Conservation (phyloP, 2,797 vertebrate genomes). For the Sebastes flavidus region DNA sequence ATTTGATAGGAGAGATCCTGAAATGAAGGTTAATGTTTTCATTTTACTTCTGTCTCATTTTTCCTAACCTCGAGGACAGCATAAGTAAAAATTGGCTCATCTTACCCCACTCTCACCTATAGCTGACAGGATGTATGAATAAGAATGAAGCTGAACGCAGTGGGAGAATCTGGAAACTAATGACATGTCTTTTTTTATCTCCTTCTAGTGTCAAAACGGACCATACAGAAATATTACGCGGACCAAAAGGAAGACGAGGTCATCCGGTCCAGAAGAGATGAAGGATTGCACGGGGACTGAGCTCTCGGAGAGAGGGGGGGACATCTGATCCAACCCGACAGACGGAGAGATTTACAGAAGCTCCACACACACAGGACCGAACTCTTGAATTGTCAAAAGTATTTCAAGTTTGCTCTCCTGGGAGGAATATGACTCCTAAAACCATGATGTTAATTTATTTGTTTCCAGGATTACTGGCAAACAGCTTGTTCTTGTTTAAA, state of each 20-base stretch:
- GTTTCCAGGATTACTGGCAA: slow-evolving; percentile 75
- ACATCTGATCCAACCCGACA: slow-evolving; percentile 40
- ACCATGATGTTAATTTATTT: slow-evolving; percentile 83
- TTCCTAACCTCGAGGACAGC: too few species aligned
- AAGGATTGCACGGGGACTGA: slow-evolving; percentile 73
- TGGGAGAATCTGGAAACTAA: slow-evolving; percentile 1
- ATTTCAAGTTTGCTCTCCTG: slow-evolving; percentile 71
- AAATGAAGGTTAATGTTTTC: too few species aligned
- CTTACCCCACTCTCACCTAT: too few species aligned
- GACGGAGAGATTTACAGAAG: slow-evolving; percentile 47
- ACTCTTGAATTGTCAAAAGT: slow-evolving; percentile 66
- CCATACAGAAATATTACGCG: slow-evolving; percentile 69
- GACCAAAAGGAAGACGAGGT: slow-evolving; percentile 80
- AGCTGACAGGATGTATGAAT: slow-evolving; percentile 3
- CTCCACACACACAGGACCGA: slow-evolving; percentile 73
- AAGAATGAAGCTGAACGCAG: not conserved
- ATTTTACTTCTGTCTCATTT: too few species aligned
- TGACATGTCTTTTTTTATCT: not conserved
- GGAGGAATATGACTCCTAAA: slow-evolving; percentile 58
- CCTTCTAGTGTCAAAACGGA: slow-evolving; percentile 63
- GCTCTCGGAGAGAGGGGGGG: slow-evolving; percentile 33
- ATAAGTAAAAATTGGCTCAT: too few species aligned
- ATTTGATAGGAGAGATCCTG: too few species aligned
- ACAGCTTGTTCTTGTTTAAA: slow-evolving; percentile 76
- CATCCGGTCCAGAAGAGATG: slow-evolving; percentile 77